Evolutionary conservation across 2,113 vertebrate species (phyloP).

Genomic region (Podiceps cristatus): DNA sequence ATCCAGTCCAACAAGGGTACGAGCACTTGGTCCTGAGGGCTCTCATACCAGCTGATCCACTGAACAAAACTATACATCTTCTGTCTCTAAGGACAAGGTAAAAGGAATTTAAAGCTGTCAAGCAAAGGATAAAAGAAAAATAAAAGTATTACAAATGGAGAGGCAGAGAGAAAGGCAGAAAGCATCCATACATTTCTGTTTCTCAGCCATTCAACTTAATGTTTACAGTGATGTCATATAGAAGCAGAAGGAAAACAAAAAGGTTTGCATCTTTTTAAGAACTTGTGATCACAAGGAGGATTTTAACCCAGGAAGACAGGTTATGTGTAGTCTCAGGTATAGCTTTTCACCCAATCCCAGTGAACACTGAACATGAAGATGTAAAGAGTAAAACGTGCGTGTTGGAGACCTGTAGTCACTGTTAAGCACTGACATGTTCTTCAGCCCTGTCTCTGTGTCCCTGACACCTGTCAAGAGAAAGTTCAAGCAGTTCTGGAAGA

Average conservation of each 20-base stretch:
- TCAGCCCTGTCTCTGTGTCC: not conserved
- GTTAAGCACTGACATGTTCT: not conserved
- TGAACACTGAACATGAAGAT: not conserved
- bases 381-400: not conserved
- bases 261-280: not conserved
- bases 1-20: not conserved
- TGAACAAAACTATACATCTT: not conserved
- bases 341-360: not conserved
- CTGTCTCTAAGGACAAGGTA: not conserved
- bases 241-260: not conserved
- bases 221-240: not conserved
- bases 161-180: not conserved
- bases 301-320: not conserved
- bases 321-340: not conserved
- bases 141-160: accelerated
- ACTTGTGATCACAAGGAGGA: not conserved
- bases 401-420: not conserved
- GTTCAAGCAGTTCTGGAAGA: not conserved
- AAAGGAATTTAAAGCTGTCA: not conserved
- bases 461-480: not conserved
- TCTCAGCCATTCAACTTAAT: not conserved
- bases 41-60: not conserved
- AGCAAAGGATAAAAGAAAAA: not conserved
- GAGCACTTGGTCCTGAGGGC: not conserved
- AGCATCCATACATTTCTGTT: not conserved